Percentiles rank a stretch among this genome's conserved stretches.
Conservation (phyloP, 2,113 vertebrate genomes). For the Paratilapia polleni region DNA sequence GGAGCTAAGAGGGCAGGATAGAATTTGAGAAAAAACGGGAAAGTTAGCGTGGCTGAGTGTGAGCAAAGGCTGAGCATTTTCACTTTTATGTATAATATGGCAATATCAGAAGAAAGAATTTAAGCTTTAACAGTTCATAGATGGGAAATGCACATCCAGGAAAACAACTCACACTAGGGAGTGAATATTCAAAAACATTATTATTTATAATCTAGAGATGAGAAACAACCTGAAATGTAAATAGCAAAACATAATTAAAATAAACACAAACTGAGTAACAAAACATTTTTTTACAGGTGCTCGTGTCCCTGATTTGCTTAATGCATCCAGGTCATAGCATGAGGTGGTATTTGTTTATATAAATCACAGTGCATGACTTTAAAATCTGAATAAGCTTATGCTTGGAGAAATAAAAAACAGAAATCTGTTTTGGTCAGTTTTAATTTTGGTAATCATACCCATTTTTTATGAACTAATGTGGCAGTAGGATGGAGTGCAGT, state of each 20-base stretch:
- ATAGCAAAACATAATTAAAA: not conserved
- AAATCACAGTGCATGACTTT: not conserved
- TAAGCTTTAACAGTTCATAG: not conserved
- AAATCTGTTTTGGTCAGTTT: not conserved
- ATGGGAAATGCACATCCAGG: not conserved
- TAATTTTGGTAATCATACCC: not conserved
- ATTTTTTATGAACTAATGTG: not conserved
- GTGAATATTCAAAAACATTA: not conserved
- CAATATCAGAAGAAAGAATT: not conserved
- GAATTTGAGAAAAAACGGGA: constrained; percentile 14
- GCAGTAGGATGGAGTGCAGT: not conserved
- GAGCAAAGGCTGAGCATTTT: not conserved
- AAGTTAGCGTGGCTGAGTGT: not conserved
- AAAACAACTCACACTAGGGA: not conserved
- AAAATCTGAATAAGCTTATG: not conserved
- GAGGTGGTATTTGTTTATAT: constrained; percentile 2
- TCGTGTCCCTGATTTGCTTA: not conserved
- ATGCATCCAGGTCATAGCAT: constrained; percentile 40
- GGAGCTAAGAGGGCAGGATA: not conserved
- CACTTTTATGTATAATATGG: not conserved
- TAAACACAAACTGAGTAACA: not conserved
- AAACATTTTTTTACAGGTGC: not conserved
- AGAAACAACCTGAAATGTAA: constrained; percentile 20
- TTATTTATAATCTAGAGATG: not conserved
- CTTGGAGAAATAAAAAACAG: not conserved